phyloP scores from a whole-genome alignment of 2,888 invertebrate genomes.

The Tanaodytes sp. region DNA sequence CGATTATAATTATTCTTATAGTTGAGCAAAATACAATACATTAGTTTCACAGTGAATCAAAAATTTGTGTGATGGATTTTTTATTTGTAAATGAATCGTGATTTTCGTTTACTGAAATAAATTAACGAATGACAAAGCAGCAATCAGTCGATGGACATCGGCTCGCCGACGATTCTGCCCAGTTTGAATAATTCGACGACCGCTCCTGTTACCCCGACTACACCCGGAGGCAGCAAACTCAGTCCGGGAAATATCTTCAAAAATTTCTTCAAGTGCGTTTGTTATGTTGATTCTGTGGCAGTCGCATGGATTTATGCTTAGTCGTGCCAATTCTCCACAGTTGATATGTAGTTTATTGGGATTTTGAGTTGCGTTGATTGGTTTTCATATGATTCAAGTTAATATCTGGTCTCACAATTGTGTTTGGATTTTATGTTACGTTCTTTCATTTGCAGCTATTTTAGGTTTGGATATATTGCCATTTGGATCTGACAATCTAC shows the following conservation, averaged over 20 bases:
- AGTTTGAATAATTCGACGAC: constrained; percentile 71
- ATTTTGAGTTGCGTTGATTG: constrained; percentile 9
- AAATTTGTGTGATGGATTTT: too few relatives aligned
- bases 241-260: constrained; percentile 93
- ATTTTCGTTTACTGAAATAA: constrained; percentile 46
- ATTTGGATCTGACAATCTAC: constrained; percentile 22
- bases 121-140: constrained; percentile 63
- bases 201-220: constrained; percentile 77
- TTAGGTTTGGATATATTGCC: constrained; percentile 45
- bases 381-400: constrained; percentile 7
- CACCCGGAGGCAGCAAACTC: constrained; percentile 79
- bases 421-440: neutral
- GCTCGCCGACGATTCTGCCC: constrained; percentile 65
- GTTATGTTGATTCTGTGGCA: constrained; percentile 58
- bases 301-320: constrained; percentile 63
- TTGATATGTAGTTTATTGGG: constrained; percentile 39
- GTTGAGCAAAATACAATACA: neutral
- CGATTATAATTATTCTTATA: neutral
- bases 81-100: neutral
- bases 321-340: constrained; percentile 55
- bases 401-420: constrained; percentile 11
- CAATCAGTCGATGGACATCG: constrained; percentile 68
- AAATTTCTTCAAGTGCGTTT: constrained; percentile 95
- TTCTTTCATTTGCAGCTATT: constrained; percentile 26
- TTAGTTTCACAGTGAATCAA: too few relatives aligned